Evolutionary conservation across 2,797 vertebrate genomes (phyloP).

Genomic region (Holocentrus rufus): DNA sequence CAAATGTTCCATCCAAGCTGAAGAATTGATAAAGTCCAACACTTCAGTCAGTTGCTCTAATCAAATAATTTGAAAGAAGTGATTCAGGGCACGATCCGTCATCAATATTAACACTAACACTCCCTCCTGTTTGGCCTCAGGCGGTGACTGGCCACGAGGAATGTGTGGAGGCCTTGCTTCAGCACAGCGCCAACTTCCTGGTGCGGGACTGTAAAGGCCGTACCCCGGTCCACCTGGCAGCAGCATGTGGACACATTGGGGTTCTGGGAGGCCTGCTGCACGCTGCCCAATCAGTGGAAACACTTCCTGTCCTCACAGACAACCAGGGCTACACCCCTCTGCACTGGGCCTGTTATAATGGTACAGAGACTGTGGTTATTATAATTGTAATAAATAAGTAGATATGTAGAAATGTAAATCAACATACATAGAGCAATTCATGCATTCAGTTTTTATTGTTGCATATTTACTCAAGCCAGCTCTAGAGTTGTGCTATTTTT

Average conservation of each 20-base stretch:
- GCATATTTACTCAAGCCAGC: no score
- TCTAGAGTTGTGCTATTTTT: no score
- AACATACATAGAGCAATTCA: no score
- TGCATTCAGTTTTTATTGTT: no score
- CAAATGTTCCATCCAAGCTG: background rate
- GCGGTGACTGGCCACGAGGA: slow-evolving; percentile 97
- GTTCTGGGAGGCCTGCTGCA: slow-evolving; percentile 95
- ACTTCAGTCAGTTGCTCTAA: background rate
- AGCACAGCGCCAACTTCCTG: slow-evolving; percentile 93
- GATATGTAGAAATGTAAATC: no score
- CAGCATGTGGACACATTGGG: slow-evolving; percentile 94
- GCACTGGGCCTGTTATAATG: slow-evolving; percentile 99
- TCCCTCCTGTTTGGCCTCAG: slow-evolving; percentile 73
- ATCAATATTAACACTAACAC: slow-evolving; percentile 1
- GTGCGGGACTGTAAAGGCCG: slow-evolving; percentile 91
- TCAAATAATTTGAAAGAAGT: background rate
- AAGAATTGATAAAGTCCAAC: background rate
- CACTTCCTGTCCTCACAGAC: slow-evolving; percentile 89
- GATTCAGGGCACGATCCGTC: background rate
- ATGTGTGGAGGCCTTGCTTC: slow-evolving; percentile 95
- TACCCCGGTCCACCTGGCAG: slow-evolving; percentile 94
- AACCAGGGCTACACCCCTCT: slow-evolving; percentile 97
- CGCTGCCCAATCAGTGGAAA: slow-evolving; percentile 88
- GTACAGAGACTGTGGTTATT: slow-evolving; percentile 74
- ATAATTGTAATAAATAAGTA: no score